Percentiles rank a stretch among this genome's conserved stretches.
These are phyloP conservation scores for Allenopithecus nigroviridis DNA, from an alignment of 2,797 vertebrate genomes.

Conservation along the genomic window DNA sequence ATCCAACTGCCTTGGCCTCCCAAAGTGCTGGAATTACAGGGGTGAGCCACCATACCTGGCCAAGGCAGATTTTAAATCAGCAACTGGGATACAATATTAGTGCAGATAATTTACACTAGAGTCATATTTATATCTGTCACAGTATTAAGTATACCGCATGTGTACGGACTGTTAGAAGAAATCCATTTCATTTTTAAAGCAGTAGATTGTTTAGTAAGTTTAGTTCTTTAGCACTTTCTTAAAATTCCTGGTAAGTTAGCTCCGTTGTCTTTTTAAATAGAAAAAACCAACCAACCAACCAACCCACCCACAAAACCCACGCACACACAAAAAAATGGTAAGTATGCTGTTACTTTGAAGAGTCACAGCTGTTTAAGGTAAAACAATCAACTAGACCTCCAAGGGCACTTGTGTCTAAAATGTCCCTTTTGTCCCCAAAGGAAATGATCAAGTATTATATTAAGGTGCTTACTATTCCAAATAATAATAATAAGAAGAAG, in stretches of 20 bases:
- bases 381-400: constrained; percentile 44
- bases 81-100: constrained; percentile 47
- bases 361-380: constrained; percentile 32
- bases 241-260: constrained; percentile 58
- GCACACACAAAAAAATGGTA: background rate
- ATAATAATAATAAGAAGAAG: too few relatives aligned
- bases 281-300: background rate
- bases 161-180: background rate
- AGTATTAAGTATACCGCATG: background rate
- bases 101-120: constrained; percentile 46
- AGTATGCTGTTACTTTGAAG: constrained; percentile 52
- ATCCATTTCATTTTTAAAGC: constrained; percentile 55
- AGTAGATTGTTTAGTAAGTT: constrained; percentile 32
- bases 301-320: background rate
- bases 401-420: constrained; percentile 67
- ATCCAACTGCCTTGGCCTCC: background rate
- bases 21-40: background rate
- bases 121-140: constrained; percentile 42
- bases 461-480: constrained; percentile 60
- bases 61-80: constrained; percentile 70
- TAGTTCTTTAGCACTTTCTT: constrained; percentile 52
- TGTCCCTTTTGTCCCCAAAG: constrained; percentile 55
- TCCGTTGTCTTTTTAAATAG: constrained; percentile 33
- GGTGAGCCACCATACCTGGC: background rate
- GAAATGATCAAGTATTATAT: constrained; percentile 58